phyloP scores from a whole-genome alignment of 2,888 invertebrate genomes.

The Tolmerus cingulatus region DNA sequence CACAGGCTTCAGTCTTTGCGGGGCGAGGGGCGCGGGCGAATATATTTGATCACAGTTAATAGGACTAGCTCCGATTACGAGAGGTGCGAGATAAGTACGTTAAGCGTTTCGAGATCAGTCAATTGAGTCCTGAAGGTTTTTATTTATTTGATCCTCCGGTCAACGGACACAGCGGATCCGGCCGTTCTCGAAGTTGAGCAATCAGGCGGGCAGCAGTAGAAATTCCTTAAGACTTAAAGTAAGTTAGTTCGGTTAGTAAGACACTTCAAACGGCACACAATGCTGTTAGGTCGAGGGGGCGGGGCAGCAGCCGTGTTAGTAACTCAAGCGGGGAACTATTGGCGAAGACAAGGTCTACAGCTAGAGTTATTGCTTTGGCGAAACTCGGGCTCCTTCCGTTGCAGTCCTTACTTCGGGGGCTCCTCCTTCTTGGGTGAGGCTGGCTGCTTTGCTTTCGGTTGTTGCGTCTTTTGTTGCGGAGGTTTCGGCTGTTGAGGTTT shows the following conservation, averaged over 20 bases:
- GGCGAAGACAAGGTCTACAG: conserved; percentile 5
- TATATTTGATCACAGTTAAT: conserved; percentile 36
- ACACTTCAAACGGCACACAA: conserved; percentile 31
- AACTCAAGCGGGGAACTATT: conserved; percentile 2
- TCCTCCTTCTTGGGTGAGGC: conserved; percentile 7
- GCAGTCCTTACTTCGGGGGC: not conserved
- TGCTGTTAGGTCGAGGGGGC: not conserved
- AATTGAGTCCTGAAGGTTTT: not conserved
- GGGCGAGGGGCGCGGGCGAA: not conserved
- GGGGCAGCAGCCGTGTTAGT: not conserved
- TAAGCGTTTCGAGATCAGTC: conserved; percentile 17
- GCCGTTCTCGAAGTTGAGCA: conserved; percentile 2
- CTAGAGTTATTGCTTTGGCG: conserved; percentile 6
- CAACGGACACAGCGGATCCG: not conserved
- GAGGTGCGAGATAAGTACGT: not conserved
- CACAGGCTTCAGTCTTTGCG: not conserved
- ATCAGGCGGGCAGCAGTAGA: not conserved
- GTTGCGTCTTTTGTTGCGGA: conserved; percentile 9
- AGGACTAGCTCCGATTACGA: conserved; percentile 30
- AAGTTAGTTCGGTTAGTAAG: conserved; percentile 20
- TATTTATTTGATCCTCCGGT: not conserved
- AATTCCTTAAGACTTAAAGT: conserved; percentile 1
- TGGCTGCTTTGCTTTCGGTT: conserved; percentile 17
- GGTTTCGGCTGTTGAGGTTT: not conserved
- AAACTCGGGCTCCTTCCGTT: not conserved